Evolutionary conservation across 2,888 invertebrate species (phyloP).

Genomic region (Leptopilina myrica): DNA sequence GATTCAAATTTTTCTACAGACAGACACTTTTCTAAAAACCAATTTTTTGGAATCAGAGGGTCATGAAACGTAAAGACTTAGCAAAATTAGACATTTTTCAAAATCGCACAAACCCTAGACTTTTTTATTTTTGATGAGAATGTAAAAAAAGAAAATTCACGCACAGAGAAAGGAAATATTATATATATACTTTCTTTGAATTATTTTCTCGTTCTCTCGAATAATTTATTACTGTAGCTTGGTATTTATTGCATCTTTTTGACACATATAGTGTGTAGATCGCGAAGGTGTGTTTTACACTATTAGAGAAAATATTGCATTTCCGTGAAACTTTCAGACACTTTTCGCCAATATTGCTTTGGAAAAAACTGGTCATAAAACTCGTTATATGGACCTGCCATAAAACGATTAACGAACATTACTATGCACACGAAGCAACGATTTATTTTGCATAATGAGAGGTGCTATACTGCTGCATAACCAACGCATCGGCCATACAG

Average conservation of each 20-base stretch:
- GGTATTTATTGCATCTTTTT: slow-evolving; percentile 15
- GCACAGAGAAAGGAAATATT: too few species aligned
- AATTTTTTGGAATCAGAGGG: too few species aligned
- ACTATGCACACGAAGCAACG: background rate
- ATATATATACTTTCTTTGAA: too few species aligned
- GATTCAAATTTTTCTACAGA: too few species aligned
- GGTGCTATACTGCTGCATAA: slow-evolving; percentile 18
- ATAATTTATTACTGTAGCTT: background rate
- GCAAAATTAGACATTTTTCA: too few species aligned
- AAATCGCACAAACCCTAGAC: too few species aligned
- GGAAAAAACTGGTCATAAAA: slow-evolving; percentile 16
- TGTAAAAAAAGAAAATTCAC: too few species aligned
- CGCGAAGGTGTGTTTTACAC: background rate
- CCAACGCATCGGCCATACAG: slow-evolving; percentile 2
- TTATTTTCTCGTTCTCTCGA: background rate
- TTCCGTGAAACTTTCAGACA: slow-evolving; percentile 10
- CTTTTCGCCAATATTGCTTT: background rate
- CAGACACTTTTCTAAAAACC: too few species aligned
- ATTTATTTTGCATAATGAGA: slow-evolving; percentile 30
- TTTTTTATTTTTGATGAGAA: too few species aligned
- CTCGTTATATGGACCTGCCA: slow-evolving; percentile 28
- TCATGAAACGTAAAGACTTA: too few species aligned
- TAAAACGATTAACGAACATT: slow-evolving; percentile 32
- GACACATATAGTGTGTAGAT: background rate
- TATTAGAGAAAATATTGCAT: background rate